Evolutionary conservation across 1,140 invertebrate species (phyloP).

Genomic region (Drosophila kurseongensis): DNA sequence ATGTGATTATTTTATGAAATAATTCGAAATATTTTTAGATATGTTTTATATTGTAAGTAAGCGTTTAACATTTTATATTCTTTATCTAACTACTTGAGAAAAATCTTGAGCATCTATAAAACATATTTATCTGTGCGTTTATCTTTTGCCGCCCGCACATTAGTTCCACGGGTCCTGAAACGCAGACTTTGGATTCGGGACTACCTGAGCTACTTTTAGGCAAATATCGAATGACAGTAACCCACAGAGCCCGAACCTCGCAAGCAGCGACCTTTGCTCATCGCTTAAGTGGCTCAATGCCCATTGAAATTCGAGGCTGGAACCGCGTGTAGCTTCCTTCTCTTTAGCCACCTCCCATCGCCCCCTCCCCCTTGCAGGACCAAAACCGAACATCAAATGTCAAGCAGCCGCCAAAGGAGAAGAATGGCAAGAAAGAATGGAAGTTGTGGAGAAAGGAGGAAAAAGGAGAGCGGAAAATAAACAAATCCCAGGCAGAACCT

Average conservation of each 20-base stretch:
- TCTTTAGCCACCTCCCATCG: neutral
- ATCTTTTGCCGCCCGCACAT: slow-evolving; percentile 13
- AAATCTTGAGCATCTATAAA: neutral
- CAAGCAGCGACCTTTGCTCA: slow-evolving; percentile 13
- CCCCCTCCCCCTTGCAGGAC: neutral
- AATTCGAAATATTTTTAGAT: too few species aligned
- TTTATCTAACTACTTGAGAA: too few species aligned
- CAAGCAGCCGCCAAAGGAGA: slow-evolving; percentile 43
- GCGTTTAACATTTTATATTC: too few species aligned
- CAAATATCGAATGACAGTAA: slow-evolving; percentile 49
- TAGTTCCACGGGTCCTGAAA: neutral
- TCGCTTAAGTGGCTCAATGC: slow-evolving; percentile 54
- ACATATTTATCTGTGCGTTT: slow-evolving; percentile 12
- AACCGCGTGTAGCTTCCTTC: slow-evolving; percentile 10
- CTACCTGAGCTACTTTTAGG: slow-evolving; percentile 48
- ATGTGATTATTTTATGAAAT: too few species aligned
- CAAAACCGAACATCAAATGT: slow-evolving; percentile 58
- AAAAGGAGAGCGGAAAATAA: neutral
- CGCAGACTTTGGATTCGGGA: neutral
- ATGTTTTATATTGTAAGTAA: too few species aligned
- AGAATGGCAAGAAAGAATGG: slow-evolving; percentile 20
- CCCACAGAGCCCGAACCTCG: slow-evolving; percentile 1
- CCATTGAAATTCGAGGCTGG: slow-evolving; percentile 68
- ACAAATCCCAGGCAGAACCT: slow-evolving; percentile 19
- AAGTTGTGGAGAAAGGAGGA: slow-evolving; percentile 13